Evolutionary conservation across 2,797 vertebrate species (phyloP), one percentile per base, ranked within the genome.

Genomic region (Oreochromis grahami): DNA sequence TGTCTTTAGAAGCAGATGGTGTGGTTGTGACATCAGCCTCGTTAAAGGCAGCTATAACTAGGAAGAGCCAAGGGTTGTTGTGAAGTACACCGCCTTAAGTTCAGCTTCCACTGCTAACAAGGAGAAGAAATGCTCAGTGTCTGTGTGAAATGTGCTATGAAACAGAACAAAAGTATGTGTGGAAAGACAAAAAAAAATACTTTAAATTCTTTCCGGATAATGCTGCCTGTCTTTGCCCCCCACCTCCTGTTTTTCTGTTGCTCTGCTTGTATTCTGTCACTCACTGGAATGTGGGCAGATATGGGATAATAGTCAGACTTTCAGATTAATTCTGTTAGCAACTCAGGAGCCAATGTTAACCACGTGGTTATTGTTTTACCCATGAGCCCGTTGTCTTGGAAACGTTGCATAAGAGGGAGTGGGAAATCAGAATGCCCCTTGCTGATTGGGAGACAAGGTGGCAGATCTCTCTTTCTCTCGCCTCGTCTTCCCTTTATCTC

Each of bases 311-410:
- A 92, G 95, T 96, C 94, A 93, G 92, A 93, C 95, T 96, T 93
- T 92, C 91, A 91, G 83, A 94, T 95, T 95, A 92, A 94, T 92
- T 95, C 93, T 94, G 91, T 93, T 91, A 85, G 92, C 90, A 88
- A 94, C 92, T 92, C 94, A 79, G 89, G 92, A 96, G 95, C 96
- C 96, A 96, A 96, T 95, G 96, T 96, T 96, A 96, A 96, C 95
- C 94, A 92, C 81, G 92, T 93, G 83, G 91, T 93, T 91, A 92
- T 96, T 95, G 95, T 95, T 96, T 96, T 95, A 95, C 96, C 96
- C 96, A 93, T 92, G 95, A 96, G 95, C 93, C 89, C 82, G 96
- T 97, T 97, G 96, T 96, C 96, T 93, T 94, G 96, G 96, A 94
- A 96, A 97, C 96, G 48, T 96, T 97, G 95, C 95, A 95, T 96